phyloP scores from a whole-genome alignment of 2,888 invertebrate species.

The Agrotis puta region DNA sequence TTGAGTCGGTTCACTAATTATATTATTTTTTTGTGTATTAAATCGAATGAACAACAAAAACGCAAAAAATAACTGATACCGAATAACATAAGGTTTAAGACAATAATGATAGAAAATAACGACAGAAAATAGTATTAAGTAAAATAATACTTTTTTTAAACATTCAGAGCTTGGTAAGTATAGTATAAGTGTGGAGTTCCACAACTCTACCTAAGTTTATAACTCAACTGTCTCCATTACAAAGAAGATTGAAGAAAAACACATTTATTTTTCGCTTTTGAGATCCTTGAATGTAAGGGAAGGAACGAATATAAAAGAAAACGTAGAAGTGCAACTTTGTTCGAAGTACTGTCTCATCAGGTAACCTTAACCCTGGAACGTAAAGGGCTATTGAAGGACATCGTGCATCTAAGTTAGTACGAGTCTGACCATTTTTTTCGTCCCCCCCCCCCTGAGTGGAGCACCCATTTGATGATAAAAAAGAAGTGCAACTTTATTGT shows the following conservation, averaged over 20 bases:
- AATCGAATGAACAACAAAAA: no score
- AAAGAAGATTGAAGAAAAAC: constrained; percentile 45
- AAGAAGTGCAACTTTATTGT: constrained; percentile 21
- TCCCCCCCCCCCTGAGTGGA: no score
- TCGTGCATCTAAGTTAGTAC: no score
- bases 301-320: not conserved
- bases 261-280: constrained; percentile 27
- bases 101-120: not conserved
- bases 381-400: no score
- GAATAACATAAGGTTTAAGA: not conserved
- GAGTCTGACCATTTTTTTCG: no score
- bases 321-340: constrained; percentile 17
- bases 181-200: no score
- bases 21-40: no score
- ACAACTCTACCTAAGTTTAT: constrained; percentile 32
- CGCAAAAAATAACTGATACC: no score
- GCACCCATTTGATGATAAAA: no score
- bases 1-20: no score
- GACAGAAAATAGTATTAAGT: not conserved
- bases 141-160: constrained; percentile 20
- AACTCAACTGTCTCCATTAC: constrained; percentile 40
- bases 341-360: no score
- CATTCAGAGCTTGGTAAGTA: not conserved
- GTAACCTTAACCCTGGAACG: no score
- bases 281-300: not conserved